Conservation (phyloP, 2,113 vertebrate species). For the Aegithalos caudatus region DNA sequence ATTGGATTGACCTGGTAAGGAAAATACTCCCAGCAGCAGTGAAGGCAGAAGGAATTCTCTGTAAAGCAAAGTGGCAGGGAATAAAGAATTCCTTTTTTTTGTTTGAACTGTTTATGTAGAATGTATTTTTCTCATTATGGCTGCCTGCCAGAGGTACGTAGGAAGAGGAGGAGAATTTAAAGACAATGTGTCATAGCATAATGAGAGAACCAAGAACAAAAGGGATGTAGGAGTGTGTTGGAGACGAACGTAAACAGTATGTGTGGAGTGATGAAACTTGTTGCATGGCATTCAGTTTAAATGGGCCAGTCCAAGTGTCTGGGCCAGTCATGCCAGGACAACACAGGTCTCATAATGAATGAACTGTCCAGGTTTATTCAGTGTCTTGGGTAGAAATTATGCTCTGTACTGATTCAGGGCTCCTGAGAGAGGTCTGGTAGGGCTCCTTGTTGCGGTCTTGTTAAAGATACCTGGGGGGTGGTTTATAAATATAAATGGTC, state of each 20-base stretch:
- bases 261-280: background rate
- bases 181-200: background rate
- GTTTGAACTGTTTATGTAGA: background rate
- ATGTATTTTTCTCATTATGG: background rate
- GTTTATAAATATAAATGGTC: background rate
- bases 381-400: background rate
- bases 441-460: background rate
- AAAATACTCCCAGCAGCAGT: background rate
- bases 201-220: background rate
- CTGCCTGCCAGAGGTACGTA: background rate
- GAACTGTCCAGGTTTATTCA: background rate
- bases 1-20: background rate
- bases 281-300: background rate
- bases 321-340: rapidly evolving
- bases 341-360: background rate
- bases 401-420: background rate
- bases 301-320: background rate
- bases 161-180: background rate
- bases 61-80: background rate
- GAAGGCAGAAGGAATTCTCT: background rate
- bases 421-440: background rate
- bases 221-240: background rate
- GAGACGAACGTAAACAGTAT: background rate
- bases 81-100: background rate
- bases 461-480: background rate